Evolutionary conservation across 2,113 vertebrate genomes (phyloP), one percentile per base, ranked within the genome.

Genomic region (Hymenochirus boettgeri): DNA sequence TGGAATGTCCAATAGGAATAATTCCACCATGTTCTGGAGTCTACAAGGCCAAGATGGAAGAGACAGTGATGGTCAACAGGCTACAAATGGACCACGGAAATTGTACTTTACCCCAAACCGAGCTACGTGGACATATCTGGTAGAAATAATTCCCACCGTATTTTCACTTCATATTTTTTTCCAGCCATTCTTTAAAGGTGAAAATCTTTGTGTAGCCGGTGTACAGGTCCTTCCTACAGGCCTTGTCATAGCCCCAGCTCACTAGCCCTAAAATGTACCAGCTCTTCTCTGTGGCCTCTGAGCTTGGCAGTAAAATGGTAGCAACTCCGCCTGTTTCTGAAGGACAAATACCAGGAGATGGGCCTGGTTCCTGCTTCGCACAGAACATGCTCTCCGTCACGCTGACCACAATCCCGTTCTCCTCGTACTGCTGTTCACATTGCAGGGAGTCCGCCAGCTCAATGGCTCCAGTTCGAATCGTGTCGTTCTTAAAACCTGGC

Each of bases 381-480:
- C 96, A 99, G 61, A 99, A 90, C 96, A 99, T 98, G 73, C 90
- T 96, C 73, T 98, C 95, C 0, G 96, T 95, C 67, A 99, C 79
- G 21, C 93, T 96, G 71, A 99, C 87, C 0, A 91, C 85, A 72
- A 93, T 80, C 0, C 91, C 94, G 0, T 89, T 84, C 1, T 90
- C 90, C 39, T 94, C 95, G 0, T 96, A 97, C 79, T 96, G 92
- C 56, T 91, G 91, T 80, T 99, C 96, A 54, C 96, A 99, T 22
- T 90, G 74, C 47, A 97, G 83, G 0, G 93, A 83, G 70, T 98
- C 94, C 17, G 90, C 90, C 17, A 92, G 89, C 50, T 75, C 81
- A 71, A 96, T 87, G 0, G 75, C 47, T 39, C 94, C 95, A 0
- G 89, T 92, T 51, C 85, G 91, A 18, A 91, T 85, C 1, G 74